These are phyloP conservation scores for Anthophora plumipes DNA, from an alignment of 2,888 invertebrate genomes.

Conservation along the genomic window DNA sequence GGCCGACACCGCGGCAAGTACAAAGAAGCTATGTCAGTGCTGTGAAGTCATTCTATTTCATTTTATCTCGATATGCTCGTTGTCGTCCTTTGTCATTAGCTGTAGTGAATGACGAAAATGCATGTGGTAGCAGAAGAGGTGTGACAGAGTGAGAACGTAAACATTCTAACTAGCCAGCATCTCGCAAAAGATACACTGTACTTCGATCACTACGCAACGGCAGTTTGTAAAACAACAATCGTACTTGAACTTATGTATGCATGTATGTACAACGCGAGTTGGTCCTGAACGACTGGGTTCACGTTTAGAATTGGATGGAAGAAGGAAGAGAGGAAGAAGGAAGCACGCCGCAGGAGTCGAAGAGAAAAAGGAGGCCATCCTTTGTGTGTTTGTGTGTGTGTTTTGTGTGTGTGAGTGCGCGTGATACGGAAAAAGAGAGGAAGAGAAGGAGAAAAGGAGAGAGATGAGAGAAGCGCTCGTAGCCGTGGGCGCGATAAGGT, in stretches of 20 bases:
- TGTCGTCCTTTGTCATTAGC: no score
- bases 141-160: no score
- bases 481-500: conserved; percentile 80
- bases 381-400: no score
- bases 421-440: conserved; percentile 17
- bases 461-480: conserved; percentile 53
- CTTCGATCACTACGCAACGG: conserved; percentile 65
- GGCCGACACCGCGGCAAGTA: no score
- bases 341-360: conserved; percentile 1
- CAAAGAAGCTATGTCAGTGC: no score
- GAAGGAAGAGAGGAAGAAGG: conserved; percentile 19
- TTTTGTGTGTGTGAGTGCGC: no score
- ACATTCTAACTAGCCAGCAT: no score
- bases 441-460: conserved; percentile 25
- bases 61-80: no score
- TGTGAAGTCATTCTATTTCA: no score
- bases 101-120: no score
- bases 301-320: neutral
- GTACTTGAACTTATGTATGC: conserved; percentile 7
- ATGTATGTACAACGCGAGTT: conserved; percentile 20
- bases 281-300: conserved; percentile 3
- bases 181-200: no score
- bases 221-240: conserved; percentile 68
- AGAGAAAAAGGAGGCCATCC: conserved; percentile 18
- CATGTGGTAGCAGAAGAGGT: no score